A percentile compares a stretch with the other conserved stretches of the same genome.
These are phyloP conservation scores for Diplosoma virens DNA, from an alignment of 23 tunicate genomes.

Conservation along the genomic window DNA sequence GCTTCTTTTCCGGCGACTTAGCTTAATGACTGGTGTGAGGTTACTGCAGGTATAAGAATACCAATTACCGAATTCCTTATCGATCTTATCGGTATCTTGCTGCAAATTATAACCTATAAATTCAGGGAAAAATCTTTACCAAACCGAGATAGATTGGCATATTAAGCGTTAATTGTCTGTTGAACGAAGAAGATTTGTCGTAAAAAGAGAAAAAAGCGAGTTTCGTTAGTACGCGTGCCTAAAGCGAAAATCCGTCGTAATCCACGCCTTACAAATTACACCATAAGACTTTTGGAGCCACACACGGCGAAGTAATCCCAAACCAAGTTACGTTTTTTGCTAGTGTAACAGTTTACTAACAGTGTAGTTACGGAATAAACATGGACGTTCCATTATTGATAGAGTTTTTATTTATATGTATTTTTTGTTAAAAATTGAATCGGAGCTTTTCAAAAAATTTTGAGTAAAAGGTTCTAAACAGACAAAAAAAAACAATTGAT, in stretches of 20 bases:
- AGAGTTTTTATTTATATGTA: too few relatives aligned
- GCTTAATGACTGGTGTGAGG: neutral
- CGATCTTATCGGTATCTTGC: neutral
- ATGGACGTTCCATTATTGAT: too few relatives aligned
- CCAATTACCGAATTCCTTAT: slow-evolving; percentile 6
- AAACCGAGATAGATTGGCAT: neutral
- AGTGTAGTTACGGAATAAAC: too few relatives aligned
- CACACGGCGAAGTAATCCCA: slow-evolving; percentile 48
- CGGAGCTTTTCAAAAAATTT: too few relatives aligned
- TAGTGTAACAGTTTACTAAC: too few relatives aligned
- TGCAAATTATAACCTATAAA: neutral
- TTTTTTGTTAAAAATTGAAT: too few relatives aligned
- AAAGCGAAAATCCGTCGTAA: slow-evolving; percentile 50
- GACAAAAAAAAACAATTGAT: too few relatives aligned
- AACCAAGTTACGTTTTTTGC: neutral
- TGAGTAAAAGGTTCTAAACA: too few relatives aligned
- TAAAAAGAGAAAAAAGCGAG: neutral
- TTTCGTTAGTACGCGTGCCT: slow-evolving; percentile 12
- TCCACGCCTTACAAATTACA: slow-evolving; percentile 27
- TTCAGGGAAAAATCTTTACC: neutral
- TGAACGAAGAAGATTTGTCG: neutral
- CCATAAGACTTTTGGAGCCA: slow-evolving; percentile 34
- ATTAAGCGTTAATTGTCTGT: neutral
- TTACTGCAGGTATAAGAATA: neutral
- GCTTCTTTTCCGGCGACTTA: slow-evolving; percentile 1